phyloP scores from a whole-genome alignment of 2,888 invertebrate genomes.

The Drosophila aldrichi region DNA sequence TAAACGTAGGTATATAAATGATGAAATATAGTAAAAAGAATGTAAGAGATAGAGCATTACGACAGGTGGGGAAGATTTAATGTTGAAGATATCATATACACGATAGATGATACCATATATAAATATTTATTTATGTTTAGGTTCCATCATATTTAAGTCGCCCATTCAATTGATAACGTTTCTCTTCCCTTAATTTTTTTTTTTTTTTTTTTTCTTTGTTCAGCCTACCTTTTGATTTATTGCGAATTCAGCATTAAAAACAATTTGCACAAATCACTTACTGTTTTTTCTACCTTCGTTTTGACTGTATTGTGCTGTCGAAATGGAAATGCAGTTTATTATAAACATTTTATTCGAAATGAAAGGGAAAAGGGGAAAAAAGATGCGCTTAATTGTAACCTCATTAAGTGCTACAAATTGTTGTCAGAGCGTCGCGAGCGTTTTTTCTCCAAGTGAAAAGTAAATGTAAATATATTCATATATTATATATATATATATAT shows the following conservation, averaged over 20 bases:
- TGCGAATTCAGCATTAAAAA: slow-evolving; percentile 66
- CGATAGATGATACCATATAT: too few relatives aligned
- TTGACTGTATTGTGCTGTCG: slow-evolving; percentile 56
- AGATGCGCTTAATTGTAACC: slow-evolving; percentile 57
- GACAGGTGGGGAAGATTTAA: neutral
- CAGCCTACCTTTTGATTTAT: slow-evolving; percentile 45
- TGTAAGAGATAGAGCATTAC: neutral
- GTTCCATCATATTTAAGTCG: slow-evolving; percentile 24
- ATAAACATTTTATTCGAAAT: slow-evolving; percentile 42
- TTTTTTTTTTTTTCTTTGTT: slow-evolving; percentile 11
- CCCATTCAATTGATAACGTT: slow-evolving; percentile 4
- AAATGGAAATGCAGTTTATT: slow-evolving; percentile 68
- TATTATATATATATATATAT: slow-evolving; percentile 1
- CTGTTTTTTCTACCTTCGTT: slow-evolving; percentile 29
- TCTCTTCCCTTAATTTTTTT: slow-evolving; percentile 15
- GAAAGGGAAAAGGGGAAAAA: slow-evolving; percentile 14
- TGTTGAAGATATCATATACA: neutral
- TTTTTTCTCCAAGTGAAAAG: slow-evolving; percentile 23
- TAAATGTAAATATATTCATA: neutral
- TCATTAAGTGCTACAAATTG: slow-evolving; percentile 60
- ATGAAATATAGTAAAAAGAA: too few relatives aligned
- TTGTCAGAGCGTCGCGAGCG: slow-evolving; percentile 53
- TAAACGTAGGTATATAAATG: too few relatives aligned
- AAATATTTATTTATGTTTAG: neutral
- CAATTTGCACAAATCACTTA: slow-evolving; percentile 53